Conservation (phyloP, 2,888 invertebrate species). For the Agrochola circellaris region DNA sequence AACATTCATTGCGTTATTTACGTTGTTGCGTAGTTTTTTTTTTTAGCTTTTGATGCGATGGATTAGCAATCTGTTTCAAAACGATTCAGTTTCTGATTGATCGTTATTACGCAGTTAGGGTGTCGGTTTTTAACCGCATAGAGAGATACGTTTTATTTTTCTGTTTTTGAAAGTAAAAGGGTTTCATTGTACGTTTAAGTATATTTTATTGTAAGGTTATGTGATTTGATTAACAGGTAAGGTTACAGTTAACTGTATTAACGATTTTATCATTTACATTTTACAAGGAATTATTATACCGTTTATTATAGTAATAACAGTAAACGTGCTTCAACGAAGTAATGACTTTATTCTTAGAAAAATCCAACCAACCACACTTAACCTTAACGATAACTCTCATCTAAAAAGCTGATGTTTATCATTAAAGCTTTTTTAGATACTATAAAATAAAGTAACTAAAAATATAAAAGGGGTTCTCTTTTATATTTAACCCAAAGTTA, state of each 20-base stretch:
- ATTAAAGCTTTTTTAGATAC: slow-evolving; percentile 18
- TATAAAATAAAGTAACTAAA: slow-evolving; percentile 34
- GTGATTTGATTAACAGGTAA: not conserved
- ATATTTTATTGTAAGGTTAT: not conserved
- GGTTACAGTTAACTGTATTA: not conserved
- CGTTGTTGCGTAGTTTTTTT: too few relatives aligned
- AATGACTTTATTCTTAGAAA: not conserved
- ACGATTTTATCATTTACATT: not conserved
- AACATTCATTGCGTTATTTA: too few relatives aligned
- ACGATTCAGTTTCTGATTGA: too few relatives aligned
- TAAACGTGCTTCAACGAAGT: not conserved
- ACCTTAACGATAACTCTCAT: slow-evolving; percentile 16
- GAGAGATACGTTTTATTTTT: not conserved
- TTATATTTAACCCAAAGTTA: slow-evolving; percentile 19
- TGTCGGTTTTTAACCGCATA: not conserved
- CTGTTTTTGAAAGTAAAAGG: not conserved
- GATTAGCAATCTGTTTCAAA: too few relatives aligned
- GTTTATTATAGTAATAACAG: not conserved
- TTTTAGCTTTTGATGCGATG: too few relatives aligned
- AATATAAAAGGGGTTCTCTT: slow-evolving; percentile 36
- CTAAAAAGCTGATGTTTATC: slow-evolving; percentile 8
- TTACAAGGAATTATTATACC: not conserved
- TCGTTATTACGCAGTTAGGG: too few relatives aligned
- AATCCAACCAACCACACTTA: not conserved
- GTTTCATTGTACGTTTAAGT: not conserved